phyloP scores from a whole-genome alignment of 2,888 invertebrate species.

The Gibbula magus region DNA sequence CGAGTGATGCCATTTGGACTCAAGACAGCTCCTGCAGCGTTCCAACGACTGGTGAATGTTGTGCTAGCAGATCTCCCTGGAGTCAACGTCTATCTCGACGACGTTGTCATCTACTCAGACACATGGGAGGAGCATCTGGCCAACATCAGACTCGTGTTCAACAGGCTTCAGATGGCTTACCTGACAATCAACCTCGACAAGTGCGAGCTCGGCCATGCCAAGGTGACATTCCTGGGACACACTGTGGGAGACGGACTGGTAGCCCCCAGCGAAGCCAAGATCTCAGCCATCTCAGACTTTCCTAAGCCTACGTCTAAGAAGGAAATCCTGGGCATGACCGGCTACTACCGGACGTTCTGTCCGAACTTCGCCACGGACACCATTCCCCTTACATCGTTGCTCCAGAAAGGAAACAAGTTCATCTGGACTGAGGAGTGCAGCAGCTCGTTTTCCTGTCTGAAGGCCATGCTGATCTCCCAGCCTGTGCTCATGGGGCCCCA shows the following conservation, averaged over 20 bases:
- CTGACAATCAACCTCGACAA: conserved; percentile 34
- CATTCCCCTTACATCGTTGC: conserved; percentile 29
- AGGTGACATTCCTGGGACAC: conserved; percentile 29
- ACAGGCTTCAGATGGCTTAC: conserved; percentile 7
- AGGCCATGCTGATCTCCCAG: too few relatives aligned
- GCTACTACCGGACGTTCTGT: conserved; percentile 42
- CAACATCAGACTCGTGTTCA: conserved; percentile 24
- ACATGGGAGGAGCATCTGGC: conserved; percentile 30
- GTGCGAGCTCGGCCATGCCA: conserved; percentile 28
- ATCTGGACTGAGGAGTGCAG: conserved; percentile 55
- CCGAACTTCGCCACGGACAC: conserved; percentile 36
- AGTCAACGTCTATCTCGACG: conserved; percentile 43
- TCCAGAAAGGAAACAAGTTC: conserved; percentile 40
- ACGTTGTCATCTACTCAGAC: conserved; percentile 30
- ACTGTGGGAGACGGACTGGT: too few relatives aligned
- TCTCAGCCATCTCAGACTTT: too few relatives aligned
- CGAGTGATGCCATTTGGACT: too few relatives aligned
- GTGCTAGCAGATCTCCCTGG: conserved; percentile 28
- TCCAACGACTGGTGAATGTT: conserved; percentile 41
- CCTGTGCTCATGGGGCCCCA: conserved; percentile 52
- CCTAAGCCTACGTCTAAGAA: too few relatives aligned
- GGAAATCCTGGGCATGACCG: conserved; percentile 41
- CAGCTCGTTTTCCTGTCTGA: too few relatives aligned
- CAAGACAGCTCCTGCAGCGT: conserved; percentile 44
- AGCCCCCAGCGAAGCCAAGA: too few relatives aligned